Percentiles rank a stretch among this genome's conserved stretches.
Evolutionary conservation across 2,888 invertebrate genomes (phyloP).

Genomic region (Hipparchia sbordonii): DNA sequence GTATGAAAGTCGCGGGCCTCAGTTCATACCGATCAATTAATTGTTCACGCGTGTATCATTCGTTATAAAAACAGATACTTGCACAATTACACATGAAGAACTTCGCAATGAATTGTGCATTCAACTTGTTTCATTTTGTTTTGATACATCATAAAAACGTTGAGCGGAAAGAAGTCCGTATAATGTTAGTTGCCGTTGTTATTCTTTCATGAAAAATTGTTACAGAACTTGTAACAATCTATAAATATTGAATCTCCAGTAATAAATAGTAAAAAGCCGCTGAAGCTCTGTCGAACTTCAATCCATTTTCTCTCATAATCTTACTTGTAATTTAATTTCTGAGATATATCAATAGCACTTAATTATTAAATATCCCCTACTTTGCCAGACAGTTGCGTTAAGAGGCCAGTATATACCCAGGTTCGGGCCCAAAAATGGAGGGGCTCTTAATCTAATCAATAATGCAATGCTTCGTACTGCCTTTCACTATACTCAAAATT

Average conservation of each 20-base stretch:
- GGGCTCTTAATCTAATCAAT: not conserved
- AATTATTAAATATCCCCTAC: not conserved
- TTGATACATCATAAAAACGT: not conserved
- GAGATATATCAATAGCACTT: not conserved
- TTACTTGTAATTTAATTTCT: too few relatives aligned
- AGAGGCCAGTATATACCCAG: too few relatives aligned
- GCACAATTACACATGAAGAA: slow-evolving; percentile 23
- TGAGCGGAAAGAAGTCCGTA: slow-evolving; percentile 4
- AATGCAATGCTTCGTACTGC: not conserved
- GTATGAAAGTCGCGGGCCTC: slow-evolving; percentile 44
- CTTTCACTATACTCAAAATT: not conserved
- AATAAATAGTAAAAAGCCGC: too few relatives aligned
- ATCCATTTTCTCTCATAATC: not conserved
- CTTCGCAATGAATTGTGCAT: slow-evolving; percentile 19
- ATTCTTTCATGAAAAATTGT: not conserved
- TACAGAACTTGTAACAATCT: not conserved
- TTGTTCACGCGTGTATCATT: slow-evolving; percentile 41
- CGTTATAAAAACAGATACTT: slow-evolving; percentile 39
- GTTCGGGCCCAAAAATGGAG: too few relatives aligned
- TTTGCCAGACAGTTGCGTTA: too few relatives aligned
- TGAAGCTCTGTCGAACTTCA: not conserved
- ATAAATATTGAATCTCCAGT: not conserved
- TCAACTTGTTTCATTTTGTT: slow-evolving; percentile 12
- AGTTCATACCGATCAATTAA: slow-evolving; percentile 43
- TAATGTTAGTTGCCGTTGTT: not conserved